Conservation (phyloP, 2,797 vertebrate genomes). For the Adrianichthys oophorus region DNA sequence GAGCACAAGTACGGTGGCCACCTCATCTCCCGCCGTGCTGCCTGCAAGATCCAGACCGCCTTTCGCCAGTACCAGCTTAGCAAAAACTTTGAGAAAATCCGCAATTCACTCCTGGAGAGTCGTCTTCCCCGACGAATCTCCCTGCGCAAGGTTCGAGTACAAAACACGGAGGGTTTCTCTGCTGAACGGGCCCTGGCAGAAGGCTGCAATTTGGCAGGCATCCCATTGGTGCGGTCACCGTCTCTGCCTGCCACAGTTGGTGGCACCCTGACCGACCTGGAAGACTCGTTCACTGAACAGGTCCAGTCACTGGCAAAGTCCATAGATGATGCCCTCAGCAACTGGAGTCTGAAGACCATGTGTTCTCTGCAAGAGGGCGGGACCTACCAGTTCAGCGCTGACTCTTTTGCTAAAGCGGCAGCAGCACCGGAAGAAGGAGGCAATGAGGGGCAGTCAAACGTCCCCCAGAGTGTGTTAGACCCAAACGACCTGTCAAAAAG, state of each 20-base stretch:
- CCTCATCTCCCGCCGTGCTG: constrained; percentile 93
- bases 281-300: constrained; percentile 98
- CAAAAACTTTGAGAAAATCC: constrained; percentile 99
- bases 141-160: constrained; percentile 89
- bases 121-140: constrained; percentile 95
- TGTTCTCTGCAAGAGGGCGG: constrained; percentile 92
- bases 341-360: constrained; percentile 98
- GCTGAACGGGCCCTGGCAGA: constrained; percentile 92
- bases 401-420: constrained; percentile 81
- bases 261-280: constrained; percentile 90
- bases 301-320: constrained; percentile 98
- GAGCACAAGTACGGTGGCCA: constrained; percentile 99
- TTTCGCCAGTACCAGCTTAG: constrained; percentile 99
- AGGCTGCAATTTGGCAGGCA: constrained; percentile 88
- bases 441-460: constrained; percentile 56
- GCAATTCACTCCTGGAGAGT: constrained; percentile 96
- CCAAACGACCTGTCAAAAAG: constrained; percentile 83
- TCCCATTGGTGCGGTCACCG: constrained; percentile 91
- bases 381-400: constrained; percentile 88
- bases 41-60: constrained; percentile 98
- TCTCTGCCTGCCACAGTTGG: constrained; percentile 89
- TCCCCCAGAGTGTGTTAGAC: constrained; percentile 66
- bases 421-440: constrained; percentile 60
- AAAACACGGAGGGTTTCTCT: constrained; percentile 88
- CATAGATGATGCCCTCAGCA: constrained; percentile 97